Evolutionary conservation across 2,888 invertebrate genomes (phyloP).

Genomic region (Dusona sp.): DNA sequence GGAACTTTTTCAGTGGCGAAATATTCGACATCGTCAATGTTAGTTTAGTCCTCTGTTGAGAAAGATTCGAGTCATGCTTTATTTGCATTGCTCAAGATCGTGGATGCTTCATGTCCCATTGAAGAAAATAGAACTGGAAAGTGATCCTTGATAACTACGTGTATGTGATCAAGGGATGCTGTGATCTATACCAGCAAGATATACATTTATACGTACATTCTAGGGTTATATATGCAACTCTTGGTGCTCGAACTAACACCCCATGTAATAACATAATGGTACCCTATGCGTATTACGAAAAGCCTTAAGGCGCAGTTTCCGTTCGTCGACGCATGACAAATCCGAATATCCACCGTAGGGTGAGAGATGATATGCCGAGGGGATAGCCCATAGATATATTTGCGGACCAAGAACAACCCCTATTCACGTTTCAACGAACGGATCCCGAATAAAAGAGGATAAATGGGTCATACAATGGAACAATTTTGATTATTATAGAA

Average conservation of each 20-base stretch:
- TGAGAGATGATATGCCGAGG: neutral
- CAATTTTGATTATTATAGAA: neutral
- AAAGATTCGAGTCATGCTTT: conserved; percentile 35
- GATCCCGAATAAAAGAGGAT: conserved; percentile 3
- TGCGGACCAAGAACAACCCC: conserved; percentile 48
- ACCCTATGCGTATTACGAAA: conserved; percentile 79
- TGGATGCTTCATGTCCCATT: conserved; percentile 17
- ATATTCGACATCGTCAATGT: conserved; percentile 51
- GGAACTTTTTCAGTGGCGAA: conserved; percentile 34
- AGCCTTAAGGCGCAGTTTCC: conserved; percentile 78
- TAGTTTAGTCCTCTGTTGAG: conserved; percentile 26
- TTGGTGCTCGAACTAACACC: conserved; percentile 71
- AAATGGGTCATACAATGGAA: conserved; percentile 28
- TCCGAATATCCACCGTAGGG: conserved; percentile 67
- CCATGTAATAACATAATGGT: conserved; percentile 80
- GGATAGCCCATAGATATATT: neutral
- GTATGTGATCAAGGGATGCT: conserved; percentile 21
- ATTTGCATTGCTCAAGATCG: conserved; percentile 44
- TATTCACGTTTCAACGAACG: conserved; percentile 41
- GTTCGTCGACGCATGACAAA: conserved; percentile 79
- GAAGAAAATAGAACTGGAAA: conserved; percentile 35
- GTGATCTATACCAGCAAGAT: neutral
- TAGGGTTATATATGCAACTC: conserved; percentile 22
- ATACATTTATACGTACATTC: neutral
- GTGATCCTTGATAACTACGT: conserved; percentile 37